Conservation (phyloP, 2,113 vertebrate species). For the Rhizomys pruinosus region DNA sequence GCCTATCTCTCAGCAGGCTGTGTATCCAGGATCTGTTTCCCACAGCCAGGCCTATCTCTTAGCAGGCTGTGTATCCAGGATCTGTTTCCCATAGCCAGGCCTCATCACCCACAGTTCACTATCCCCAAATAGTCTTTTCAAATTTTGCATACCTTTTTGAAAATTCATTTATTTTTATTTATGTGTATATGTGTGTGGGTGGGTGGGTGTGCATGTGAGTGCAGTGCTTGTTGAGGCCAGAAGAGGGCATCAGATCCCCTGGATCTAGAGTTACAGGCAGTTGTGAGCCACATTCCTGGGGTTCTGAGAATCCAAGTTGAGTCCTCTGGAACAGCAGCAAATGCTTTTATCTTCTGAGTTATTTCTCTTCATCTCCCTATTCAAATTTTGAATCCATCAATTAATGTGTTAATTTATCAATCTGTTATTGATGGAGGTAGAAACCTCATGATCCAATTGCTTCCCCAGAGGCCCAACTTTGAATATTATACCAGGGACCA, state of each 20-base stretch:
- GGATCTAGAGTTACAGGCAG: too few relatives aligned
- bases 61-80: neutral
- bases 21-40: neutral
- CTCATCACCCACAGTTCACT: neutral
- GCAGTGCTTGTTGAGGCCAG: too few relatives aligned
- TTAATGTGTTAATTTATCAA: too few relatives aligned
- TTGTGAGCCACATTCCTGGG: too few relatives aligned
- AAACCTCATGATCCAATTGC: neutral
- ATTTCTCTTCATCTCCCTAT: too few relatives aligned
- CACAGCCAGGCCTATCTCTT: neutral
- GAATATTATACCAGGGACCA: neutral
- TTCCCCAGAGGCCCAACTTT: neutral
- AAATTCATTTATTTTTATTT: too few relatives aligned
- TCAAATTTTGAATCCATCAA: too few relatives aligned
- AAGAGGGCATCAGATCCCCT: too few relatives aligned
- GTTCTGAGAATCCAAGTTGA: too few relatives aligned
- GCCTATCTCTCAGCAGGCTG: neutral
- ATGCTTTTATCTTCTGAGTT: too few relatives aligned
- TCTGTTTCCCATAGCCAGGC: neutral
- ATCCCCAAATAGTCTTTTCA: neutral
- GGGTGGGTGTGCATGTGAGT: neutral
- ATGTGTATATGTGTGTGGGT: neutral
- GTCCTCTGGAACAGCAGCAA: too few relatives aligned
- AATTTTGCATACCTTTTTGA: neutral
- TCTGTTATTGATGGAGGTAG: too few relatives aligned